Percentiles rank a stretch among this genome's conserved stretches.
These are phyloP conservation scores for Torymus aiolomorphi DNA, from an alignment of 2,888 invertebrate genomes.

Conservation along the genomic window DNA sequence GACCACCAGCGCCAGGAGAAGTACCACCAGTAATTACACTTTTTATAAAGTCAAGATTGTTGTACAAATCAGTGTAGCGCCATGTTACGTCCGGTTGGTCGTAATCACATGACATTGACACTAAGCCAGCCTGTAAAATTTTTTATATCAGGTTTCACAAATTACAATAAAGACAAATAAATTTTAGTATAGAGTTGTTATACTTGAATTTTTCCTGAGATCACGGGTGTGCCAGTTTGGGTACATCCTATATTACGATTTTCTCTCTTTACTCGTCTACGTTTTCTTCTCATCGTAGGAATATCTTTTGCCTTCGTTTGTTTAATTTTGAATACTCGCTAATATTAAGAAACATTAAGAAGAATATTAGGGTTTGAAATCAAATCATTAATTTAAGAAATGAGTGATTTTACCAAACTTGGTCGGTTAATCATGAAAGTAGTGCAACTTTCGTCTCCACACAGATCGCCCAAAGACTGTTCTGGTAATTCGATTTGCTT, in stretches of 20 bases:
- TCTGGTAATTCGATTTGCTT: constrained; percentile 59
- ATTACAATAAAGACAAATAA: neutral
- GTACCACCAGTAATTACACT: neutral
- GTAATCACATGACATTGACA: constrained; percentile 63
- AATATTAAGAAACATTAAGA: too few species aligned
- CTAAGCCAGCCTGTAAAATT: constrained; percentile 57
- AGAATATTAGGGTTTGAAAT: too few species aligned
- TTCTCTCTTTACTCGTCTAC: too few species aligned
- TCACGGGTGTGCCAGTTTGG: constrained; percentile 61
- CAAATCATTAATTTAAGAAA: too few species aligned
- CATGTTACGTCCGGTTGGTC: constrained; percentile 58
- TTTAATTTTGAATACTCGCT: too few species aligned
- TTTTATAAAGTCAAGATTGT: constrained; percentile 60
- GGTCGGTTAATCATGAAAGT: constrained; percentile 55
- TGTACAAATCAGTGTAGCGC: constrained; percentile 62
- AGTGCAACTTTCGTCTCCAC: constrained; percentile 58
- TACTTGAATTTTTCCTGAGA: constrained; percentile 62
- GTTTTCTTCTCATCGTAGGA: too few species aligned
- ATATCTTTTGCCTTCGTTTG: too few species aligned
- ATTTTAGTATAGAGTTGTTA: neutral
- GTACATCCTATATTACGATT: constrained; percentile 57
- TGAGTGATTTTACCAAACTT: too few species aligned
- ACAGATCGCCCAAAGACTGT: constrained; percentile 56
- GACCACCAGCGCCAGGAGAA: too few species aligned
- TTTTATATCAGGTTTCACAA: too few species aligned